Conservation (phyloP, 2,888 invertebrate genomes). For the Monopis laevigella region DNA sequence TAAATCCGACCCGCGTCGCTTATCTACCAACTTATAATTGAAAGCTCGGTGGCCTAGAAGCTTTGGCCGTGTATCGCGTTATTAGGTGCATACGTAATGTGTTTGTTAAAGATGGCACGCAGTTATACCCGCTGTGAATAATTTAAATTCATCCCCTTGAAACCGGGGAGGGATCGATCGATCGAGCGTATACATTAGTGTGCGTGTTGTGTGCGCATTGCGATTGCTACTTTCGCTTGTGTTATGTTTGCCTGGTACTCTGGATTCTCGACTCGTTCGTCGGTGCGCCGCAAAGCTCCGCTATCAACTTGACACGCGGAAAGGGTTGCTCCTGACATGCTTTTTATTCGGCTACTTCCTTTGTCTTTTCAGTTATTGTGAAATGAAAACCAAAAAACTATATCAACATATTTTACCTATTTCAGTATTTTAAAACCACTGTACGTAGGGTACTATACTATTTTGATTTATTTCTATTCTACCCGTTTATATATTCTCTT, state of each 20-base stretch:
- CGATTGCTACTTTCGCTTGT: conserved; percentile 24
- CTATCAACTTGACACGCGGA: conserved; percentile 39
- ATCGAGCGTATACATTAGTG: conserved; percentile 34
- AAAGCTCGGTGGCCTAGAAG: conserved; percentile 55
- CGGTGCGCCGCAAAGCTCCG: conserved; percentile 47
- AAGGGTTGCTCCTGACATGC: too few species aligned
- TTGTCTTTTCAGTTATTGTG: too few species aligned
- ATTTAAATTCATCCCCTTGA: conserved; percentile 63
- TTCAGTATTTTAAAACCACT: too few species aligned
- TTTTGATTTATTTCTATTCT: too few species aligned
- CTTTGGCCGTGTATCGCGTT: conserved; percentile 7
- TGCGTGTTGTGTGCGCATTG: conserved; percentile 27
- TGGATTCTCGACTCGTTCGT: conserved; percentile 46
- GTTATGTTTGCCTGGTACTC: conserved; percentile 31
- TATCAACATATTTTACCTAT: too few species aligned
- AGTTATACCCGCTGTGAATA: conserved; percentile 64
- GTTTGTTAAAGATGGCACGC: conserved; percentile 66
- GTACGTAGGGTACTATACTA: too few species aligned
- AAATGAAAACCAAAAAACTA: too few species aligned
- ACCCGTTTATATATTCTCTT: too few species aligned
- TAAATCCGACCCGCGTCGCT: conserved; percentile 44
- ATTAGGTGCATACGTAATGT: conserved; percentile 58
- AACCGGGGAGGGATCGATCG: conserved; percentile 28
- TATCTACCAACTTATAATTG: conserved; percentile 59
- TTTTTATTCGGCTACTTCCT: too few species aligned